phyloP scores from a whole-genome alignment of 2,797 vertebrate genomes.

The Coendou prehensilis region DNA sequence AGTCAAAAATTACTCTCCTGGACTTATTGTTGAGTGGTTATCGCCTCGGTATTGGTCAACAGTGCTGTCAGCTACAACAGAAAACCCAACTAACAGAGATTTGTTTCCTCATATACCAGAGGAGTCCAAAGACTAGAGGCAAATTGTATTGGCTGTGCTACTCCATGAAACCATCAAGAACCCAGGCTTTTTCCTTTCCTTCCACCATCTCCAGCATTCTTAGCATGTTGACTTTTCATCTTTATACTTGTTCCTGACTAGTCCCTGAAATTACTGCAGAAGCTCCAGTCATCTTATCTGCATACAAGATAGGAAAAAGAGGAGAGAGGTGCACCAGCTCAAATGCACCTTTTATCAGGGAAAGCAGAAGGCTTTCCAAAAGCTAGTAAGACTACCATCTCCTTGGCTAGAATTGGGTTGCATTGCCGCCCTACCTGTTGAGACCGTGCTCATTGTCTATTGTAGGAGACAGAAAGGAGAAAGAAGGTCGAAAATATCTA shows the following conservation, averaged over 20 bases:
- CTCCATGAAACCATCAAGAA: neutral
- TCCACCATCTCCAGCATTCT: neutral
- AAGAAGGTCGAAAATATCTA: neutral
- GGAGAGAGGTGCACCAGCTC: neutral
- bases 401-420: neutral
- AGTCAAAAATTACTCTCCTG: neutral
- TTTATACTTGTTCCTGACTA: neutral
- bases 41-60: neutral
- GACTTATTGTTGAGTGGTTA: neutral
- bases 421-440: neutral
- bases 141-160: neutral
- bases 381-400: neutral
- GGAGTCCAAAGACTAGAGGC: neutral
- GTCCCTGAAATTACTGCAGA: conserved; percentile 10
- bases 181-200: neutral
- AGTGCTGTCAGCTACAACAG: conserved; percentile 9
- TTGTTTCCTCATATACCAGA: conserved; percentile 4
- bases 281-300: neutral
- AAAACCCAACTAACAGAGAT: neutral
- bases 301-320: neutral
- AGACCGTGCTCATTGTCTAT: neutral
- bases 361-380: conserved; percentile 14
- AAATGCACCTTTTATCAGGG: neutral
- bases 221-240: neutral
- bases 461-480: neutral